A percentile compares a stretch with the other conserved stretches of the same genome.
Conservation (phyloP, 2,113 vertebrate species). For the Brachyhypopomus gauderio region DNA sequence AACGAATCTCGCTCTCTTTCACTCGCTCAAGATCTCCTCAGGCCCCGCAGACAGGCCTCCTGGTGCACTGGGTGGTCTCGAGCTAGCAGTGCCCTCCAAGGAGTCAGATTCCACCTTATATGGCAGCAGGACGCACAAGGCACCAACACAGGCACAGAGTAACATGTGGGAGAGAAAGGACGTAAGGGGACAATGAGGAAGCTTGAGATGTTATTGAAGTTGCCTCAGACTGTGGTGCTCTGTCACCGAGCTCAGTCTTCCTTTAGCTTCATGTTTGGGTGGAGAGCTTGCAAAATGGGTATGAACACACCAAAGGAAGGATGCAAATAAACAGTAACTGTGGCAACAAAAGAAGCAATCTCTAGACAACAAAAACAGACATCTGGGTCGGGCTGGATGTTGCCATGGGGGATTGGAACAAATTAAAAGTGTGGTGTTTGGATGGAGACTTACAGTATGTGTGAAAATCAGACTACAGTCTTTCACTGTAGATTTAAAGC, state of each 20-base stretch:
- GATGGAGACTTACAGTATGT: background rate
- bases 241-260: conserved; percentile 61
- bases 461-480: background rate
- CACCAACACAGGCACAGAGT: background rate
- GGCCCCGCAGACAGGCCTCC: conserved; percentile 18
- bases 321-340: conserved; percentile 48
- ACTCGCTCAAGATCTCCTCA: background rate
- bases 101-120: conserved; percentile 66
- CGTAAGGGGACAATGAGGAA: background rate
- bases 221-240: conserved; percentile 44
- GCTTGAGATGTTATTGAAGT: conserved; percentile 46
- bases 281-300: background rate
- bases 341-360: conserved; percentile 57
- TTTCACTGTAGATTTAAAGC: conserved; percentile 27
- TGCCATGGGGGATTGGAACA: background rate
- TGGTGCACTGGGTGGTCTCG: conserved; percentile 32
- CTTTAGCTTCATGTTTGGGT: conserved; percentile 16
- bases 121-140: conserved; percentile 51
- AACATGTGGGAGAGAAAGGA: conserved; percentile 1
- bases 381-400: background rate
- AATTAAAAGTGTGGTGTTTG: conserved; percentile 9
- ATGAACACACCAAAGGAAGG: background rate
- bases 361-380: conserved; percentile 25
- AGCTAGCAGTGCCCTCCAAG: conserved; percentile 1
- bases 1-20: background rate